These are phyloP conservation scores for Cebus imitator DNA, from an alignment of 2,113 vertebrate genomes.

Conservation along the genomic window DNA sequence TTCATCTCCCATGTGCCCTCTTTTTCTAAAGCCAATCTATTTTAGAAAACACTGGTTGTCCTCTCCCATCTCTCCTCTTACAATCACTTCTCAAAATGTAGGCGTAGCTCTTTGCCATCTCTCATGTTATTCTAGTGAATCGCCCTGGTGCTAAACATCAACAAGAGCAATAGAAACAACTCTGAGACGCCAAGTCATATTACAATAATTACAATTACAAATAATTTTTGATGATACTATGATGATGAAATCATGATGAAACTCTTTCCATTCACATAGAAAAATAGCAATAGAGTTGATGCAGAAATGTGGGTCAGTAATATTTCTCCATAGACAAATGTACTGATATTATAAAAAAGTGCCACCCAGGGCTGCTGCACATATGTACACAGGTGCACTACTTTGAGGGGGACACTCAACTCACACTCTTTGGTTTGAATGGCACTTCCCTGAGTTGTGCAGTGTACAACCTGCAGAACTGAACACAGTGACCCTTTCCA, in stretches of 20 bases:
- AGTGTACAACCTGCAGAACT: background rate
- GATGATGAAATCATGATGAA: background rate
- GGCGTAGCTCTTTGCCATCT: accelerated
- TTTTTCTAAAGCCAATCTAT: background rate
- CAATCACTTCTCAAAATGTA: background rate
- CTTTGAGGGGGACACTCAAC: too few relatives aligned
- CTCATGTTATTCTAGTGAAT: background rate
- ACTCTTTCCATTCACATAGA: background rate
- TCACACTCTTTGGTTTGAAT: background rate
- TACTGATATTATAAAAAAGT: too few relatives aligned
- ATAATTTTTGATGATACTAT: background rate
- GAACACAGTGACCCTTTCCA: background rate
- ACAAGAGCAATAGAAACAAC: too few relatives aligned
- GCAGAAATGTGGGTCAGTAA: background rate
- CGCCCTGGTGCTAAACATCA: too few relatives aligned
- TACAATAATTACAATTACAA: background rate
- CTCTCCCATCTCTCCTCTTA: background rate
- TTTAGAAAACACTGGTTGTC: background rate
- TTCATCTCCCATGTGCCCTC: background rate
- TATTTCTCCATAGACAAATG: background rate
- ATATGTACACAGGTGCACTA: background rate
- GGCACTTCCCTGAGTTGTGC: background rate
- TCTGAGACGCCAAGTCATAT: background rate
- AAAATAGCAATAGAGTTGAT: background rate
- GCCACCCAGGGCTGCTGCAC: background rate